Percentiles rank a stretch among this genome's conserved stretches.
These are phyloP conservation scores for Eilema griseolum DNA, from an alignment of 2,888 invertebrate genomes.

Conservation along the genomic window DNA sequence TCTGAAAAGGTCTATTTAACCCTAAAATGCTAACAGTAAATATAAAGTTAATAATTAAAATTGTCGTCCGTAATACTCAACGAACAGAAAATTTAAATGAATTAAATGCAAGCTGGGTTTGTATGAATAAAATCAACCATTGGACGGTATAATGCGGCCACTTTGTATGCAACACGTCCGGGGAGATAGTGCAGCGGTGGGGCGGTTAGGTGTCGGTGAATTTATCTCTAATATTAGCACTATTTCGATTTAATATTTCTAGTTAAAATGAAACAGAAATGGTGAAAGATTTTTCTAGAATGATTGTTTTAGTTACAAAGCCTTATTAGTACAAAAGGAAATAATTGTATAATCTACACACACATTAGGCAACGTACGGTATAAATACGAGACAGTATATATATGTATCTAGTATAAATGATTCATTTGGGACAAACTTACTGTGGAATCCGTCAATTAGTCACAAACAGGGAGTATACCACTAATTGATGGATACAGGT, in stretches of 20 bases:
- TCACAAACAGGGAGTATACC: too few relatives aligned
- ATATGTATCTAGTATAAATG: not conserved
- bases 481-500: not conserved
- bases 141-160: slow-evolving; percentile 46
- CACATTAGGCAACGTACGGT: not conserved
- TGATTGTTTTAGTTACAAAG: not conserved
- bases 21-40: slow-evolving; percentile 39
- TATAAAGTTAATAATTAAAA: slow-evolving; percentile 58
- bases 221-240: slow-evolving; percentile 8
- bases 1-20: slow-evolving; percentile 32
- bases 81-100: slow-evolving; percentile 53
- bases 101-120: slow-evolving; percentile 48
- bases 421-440: not conserved
- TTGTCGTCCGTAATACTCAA: slow-evolving; percentile 45
- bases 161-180: slow-evolving; percentile 53
- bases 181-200: slow-evolving; percentile 33
- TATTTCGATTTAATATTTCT: slow-evolving; percentile 3
- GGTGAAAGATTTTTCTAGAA: not conserved
- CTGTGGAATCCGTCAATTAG: not conserved
- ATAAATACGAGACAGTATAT: not conserved
- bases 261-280: not conserved
- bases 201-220: slow-evolving; percentile 38
- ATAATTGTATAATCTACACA: not conserved
- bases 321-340: not conserved
- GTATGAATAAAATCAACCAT: slow-evolving; percentile 50